Conservation (phyloP, 2,797 vertebrate species). For the Mormyrops boulengeri region DNA sequence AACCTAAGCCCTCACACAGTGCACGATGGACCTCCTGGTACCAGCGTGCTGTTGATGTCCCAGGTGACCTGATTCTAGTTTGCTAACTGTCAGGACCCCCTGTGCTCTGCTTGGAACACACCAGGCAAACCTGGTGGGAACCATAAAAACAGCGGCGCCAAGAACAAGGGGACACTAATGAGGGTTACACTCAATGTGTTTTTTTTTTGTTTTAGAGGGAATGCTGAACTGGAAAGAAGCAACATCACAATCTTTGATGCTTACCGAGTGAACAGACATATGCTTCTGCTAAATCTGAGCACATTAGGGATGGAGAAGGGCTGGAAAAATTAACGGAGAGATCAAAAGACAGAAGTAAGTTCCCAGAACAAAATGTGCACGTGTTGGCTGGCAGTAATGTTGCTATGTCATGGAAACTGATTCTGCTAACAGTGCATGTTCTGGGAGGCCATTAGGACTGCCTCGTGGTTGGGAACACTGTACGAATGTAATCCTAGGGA, state of each 20-base stretch:
- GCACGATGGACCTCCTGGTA: conserved; percentile 65
- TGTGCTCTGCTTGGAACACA: conserved; percentile 68
- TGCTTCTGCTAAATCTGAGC: conserved; percentile 6
- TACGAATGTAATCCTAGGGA: conserved; percentile 52
- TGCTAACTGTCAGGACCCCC: conserved; percentile 58
- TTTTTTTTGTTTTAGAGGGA: not conserved
- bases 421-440: not conserved
- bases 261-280: not conserved
- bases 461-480: conserved; percentile 62
- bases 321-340: not conserved
- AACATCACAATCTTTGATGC: not conserved
- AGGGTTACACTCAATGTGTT: not conserved
- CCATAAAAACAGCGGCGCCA: not conserved
- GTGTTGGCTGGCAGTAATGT: conserved; percentile 16
- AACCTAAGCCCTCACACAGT: conserved; percentile 66
- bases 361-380: conserved; percentile 13
- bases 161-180: not conserved
- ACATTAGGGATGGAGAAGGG: conserved; percentile 11
- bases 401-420: conserved; percentile 10
- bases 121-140: conserved; percentile 59
- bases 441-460: conserved; percentile 27
- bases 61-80: conserved; percentile 53
- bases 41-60: conserved; percentile 65
- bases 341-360: conserved; percentile 12
- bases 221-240: not conserved